phyloP scores from a whole-genome alignment of 2,797 vertebrate genomes.

The Ceryle rudis region DNA sequence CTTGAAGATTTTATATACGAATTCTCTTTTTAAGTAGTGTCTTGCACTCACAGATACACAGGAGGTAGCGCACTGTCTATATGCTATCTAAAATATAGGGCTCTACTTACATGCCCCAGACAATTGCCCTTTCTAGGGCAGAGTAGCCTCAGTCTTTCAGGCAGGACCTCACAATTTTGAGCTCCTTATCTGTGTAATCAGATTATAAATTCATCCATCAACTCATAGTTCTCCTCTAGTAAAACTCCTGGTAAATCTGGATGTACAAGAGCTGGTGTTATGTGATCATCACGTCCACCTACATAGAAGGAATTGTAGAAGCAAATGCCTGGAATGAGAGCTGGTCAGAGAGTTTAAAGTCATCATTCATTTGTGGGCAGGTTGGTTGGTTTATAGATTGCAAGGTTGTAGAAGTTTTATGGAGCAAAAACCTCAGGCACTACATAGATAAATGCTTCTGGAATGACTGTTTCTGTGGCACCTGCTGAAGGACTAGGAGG shows the following conservation, averaged over 20 bases:
- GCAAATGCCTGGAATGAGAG: neutral
- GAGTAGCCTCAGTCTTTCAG: neutral
- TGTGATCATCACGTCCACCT: rapidly evolving
- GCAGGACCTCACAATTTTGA: neutral
- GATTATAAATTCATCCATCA: neutral
- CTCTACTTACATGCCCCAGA: rapidly evolving
- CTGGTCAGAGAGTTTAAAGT: neutral
- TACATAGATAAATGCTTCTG: neutral
- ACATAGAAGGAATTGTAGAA: neutral
- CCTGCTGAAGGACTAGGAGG: neutral
- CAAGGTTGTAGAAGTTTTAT: neutral
- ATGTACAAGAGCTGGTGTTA: neutral
- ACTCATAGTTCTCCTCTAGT: neutral
- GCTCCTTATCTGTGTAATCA: neutral
- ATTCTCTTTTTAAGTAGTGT: neutral
- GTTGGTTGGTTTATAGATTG: neutral
- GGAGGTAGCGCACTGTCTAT: neutral
- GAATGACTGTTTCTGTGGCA: neutral
- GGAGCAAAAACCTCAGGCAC: neutral
- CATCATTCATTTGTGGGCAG: neutral
- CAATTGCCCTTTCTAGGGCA: neutral
- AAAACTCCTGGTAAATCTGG: neutral
- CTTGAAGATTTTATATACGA: neutral
- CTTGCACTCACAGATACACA: neutral
- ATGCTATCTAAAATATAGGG: neutral